phyloP scores from a whole-genome alignment of 2,888 invertebrate genomes.

The Eilema caniola region DNA sequence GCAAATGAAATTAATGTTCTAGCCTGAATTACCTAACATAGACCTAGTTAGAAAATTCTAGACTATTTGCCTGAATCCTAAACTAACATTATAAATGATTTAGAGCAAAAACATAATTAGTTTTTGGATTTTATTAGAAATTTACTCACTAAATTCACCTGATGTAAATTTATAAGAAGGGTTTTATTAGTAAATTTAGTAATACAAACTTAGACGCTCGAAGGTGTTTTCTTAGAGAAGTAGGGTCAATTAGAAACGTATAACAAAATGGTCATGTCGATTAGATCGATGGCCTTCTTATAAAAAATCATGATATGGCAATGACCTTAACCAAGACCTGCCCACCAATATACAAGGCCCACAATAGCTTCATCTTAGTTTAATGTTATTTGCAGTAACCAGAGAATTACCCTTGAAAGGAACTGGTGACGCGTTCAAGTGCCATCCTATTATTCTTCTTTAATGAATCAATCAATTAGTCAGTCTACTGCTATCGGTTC shows the following conservation, averaged over 20 bases:
- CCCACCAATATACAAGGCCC: no score
- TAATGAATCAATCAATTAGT: no score
- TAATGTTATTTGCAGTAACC: no score
- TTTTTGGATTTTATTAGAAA: background rate
- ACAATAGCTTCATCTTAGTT: no score
- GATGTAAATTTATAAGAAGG: background rate
- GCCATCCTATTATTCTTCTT: no score
- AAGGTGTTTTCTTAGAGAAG: background rate
- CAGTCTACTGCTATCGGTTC: no score
- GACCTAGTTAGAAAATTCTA: conserved; percentile 15
- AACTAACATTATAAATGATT: conserved; percentile 21
- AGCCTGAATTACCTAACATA: conserved; percentile 7
- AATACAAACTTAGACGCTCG: background rate
- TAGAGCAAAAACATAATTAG: background rate
- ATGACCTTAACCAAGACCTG: no score
- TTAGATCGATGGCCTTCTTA: background rate
- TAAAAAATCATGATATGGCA: no score
- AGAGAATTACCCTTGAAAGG: no score
- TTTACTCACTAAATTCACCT: background rate
- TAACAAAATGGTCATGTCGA: background rate
- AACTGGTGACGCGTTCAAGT: no score
- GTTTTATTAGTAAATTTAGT: no score
- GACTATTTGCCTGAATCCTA: conserved; percentile 16
- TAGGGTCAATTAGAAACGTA: background rate
- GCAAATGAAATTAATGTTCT: conserved; percentile 18